Percentiles rank a stretch among this genome's conserved stretches.
phyloP scores from a whole-genome alignment of 2,888 invertebrate species.

The Panzeria rudis region DNA sequence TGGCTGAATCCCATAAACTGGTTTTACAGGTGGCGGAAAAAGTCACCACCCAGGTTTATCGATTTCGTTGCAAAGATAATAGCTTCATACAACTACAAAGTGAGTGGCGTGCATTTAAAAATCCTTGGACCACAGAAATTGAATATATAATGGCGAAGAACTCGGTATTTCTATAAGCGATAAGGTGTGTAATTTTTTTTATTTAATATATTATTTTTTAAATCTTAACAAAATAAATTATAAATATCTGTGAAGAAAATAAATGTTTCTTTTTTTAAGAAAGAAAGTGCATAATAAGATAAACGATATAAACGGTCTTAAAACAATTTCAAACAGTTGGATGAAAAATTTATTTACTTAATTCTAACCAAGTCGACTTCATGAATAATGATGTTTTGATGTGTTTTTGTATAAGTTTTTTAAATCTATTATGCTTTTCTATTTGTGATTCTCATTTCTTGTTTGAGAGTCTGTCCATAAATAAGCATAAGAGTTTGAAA shows the following conservation, averaged over 20 bases:
- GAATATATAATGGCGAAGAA: slow-evolving; percentile 96
- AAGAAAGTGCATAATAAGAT: no score
- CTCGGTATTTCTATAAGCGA: slow-evolving; percentile 87
- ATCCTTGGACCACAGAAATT: slow-evolving; percentile 98
- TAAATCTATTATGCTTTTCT: no score
- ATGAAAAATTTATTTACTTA: no score
- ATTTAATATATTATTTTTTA: background rate
- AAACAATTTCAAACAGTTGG: no score
- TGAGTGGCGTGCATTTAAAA: slow-evolving; percentile 94
- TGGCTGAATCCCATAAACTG: slow-evolving; percentile 93
- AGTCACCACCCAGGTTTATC: slow-evolving; percentile 89
- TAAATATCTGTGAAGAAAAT: background rate
- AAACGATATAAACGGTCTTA: no score
- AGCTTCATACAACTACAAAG: slow-evolving; percentile 89
- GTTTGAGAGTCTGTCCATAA: no score
- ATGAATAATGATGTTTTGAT: no score
- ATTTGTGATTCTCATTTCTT: no score
- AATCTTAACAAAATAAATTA: background rate
- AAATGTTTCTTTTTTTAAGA: background rate
- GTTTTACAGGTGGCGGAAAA: slow-evolving; percentile 88
- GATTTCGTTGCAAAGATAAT: slow-evolving; percentile 92
- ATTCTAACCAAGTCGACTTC: no score
- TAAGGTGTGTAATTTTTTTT: background rate
- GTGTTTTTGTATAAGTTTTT: no score
- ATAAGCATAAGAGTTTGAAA: no score